These are phyloP conservation scores for Mythimna pallens DNA, from an alignment of 2,888 invertebrate species.

Conservation along the genomic window DNA sequence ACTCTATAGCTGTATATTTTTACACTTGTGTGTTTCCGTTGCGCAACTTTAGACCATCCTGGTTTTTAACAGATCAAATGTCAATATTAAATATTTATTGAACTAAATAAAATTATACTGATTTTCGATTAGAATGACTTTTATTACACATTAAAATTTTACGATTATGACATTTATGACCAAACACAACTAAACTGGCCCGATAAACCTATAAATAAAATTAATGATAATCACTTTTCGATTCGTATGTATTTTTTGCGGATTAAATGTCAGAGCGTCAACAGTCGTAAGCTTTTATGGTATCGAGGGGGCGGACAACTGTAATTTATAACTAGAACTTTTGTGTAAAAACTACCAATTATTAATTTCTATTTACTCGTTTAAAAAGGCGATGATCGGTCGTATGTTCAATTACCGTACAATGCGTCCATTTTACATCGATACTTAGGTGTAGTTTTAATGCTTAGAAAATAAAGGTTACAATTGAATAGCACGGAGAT, in stretches of 20 bases:
- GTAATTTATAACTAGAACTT: conserved; percentile 52
- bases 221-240: conserved; percentile 59
- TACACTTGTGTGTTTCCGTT: conserved; percentile 13
- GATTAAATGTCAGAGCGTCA: conserved; percentile 49
- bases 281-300: conserved; percentile 41
- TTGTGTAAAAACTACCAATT: conserved; percentile 54
- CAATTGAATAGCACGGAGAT: conserved; percentile 53
- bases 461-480: conserved; percentile 58
- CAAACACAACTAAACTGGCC: conserved; percentile 56
- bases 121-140: conserved; percentile 62
- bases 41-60: conserved; percentile 48
- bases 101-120: conserved; percentile 52
- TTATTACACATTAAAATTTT: conserved; percentile 69
- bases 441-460: conserved; percentile 32
- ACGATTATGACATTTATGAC: conserved; percentile 69
- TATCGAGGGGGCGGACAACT: conserved; percentile 37
- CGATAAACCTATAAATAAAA: conserved; percentile 66
- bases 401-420: conserved; percentile 52
- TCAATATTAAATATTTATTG: conserved; percentile 42
- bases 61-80: conserved; percentile 43
- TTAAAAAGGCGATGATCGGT: conserved; percentile 59
- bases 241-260: conserved; percentile 54
- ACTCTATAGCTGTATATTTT: conserved; percentile 37
- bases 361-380: conserved; percentile 60
- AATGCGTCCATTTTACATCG: conserved; percentile 25